Evolutionary conservation across 2,113 vertebrate genomes (phyloP), one percentile per base, ranked within the genome.

Genomic region (Trematomus loennbergii): DNA sequence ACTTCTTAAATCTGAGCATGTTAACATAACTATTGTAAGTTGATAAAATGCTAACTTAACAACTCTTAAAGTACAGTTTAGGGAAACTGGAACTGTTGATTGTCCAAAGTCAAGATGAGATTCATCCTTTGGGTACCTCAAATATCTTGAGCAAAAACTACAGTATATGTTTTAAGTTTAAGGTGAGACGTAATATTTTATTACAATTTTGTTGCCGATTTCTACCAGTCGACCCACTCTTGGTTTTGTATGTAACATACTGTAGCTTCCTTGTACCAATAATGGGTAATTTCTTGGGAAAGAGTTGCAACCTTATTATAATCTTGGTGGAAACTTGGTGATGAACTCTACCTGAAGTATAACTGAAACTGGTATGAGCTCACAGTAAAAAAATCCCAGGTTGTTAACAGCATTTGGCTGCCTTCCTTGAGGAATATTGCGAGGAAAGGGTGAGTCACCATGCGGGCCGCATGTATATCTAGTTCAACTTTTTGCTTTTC

Each of bases 401-500:
- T 29, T 49, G 55, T 60, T 4, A 53, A 22, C 1, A 1, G 3
- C 20, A 57, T 12, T 1, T 49, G 8, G 5, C 49, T 22, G 5
- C 2, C 50, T 77, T 77, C 64, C 52, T 79, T 9, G 2, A 16
- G 22, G 29, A 57, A 75, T 55, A 60, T 9, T 57, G 45, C 2
- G 2, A 43, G 0, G 33, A 15, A 50, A 2, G 18, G 1, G 7
- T 91, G 88, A 90, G 78, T 90, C 88, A 90, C 33, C 16, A n/a
- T 22, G 55, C 11, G 49, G 25, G 3, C 22, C 40, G 17, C 63
- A 15, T 40, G 71, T 79, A 4, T 20, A 61, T 72, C 83, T 71
- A 2, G 29, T 9, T 48, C 0, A 9, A 53, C 63, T 33, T 78
- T 18, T 22, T n/a, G 4, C 11, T 79, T 82, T 80, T 67, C 46